Evolutionary conservation across 2,888 invertebrate species (phyloP).

Genomic region (Ophion slaviceki): DNA sequence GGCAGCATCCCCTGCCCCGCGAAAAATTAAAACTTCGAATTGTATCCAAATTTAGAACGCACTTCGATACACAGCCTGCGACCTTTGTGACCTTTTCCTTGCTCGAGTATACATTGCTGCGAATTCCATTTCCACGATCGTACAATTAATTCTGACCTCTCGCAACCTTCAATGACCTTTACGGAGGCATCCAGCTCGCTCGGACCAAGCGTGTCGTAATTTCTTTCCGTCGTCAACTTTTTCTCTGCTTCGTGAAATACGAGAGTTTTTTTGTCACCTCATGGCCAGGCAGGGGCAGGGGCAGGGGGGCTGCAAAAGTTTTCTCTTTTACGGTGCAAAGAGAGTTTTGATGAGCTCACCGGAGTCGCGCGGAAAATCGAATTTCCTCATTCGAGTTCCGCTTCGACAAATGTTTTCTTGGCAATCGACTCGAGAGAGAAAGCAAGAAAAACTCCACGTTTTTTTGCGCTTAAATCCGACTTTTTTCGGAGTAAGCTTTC

Average conservation of each 20-base stretch:
- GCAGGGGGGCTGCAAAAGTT: conserved; percentile 30
- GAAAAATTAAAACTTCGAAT: no score
- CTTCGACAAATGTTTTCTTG: conserved; percentile 27
- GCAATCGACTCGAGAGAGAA: conserved; percentile 17
- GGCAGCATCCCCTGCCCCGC: no score
- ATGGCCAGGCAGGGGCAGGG: neutral
- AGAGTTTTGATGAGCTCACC: conserved; percentile 42
- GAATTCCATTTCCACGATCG: neutral
- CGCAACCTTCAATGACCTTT: conserved; percentile 30
- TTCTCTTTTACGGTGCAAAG: conserved; percentile 36
- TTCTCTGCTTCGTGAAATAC: conserved; percentile 53
- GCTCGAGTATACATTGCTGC: neutral
- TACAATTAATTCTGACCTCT: conserved; percentile 2
- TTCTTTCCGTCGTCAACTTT: conserved; percentile 63
- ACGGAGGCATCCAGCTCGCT: conserved; percentile 20
- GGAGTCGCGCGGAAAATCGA: conserved; percentile 33
- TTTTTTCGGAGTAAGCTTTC: neutral
- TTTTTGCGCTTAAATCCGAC: neutral
- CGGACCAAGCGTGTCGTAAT: conserved; percentile 23
- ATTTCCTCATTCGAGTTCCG: conserved; percentile 43
- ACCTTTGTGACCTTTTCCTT: no score
- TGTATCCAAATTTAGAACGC: no score
- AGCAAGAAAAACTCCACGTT: conserved; percentile 5
- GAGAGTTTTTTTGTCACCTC: conserved; percentile 14
- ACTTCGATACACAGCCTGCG: no score